Evolutionary conservation across 2,113 vertebrate species (phyloP).

Genomic region (Coreoperca whiteheadi): DNA sequence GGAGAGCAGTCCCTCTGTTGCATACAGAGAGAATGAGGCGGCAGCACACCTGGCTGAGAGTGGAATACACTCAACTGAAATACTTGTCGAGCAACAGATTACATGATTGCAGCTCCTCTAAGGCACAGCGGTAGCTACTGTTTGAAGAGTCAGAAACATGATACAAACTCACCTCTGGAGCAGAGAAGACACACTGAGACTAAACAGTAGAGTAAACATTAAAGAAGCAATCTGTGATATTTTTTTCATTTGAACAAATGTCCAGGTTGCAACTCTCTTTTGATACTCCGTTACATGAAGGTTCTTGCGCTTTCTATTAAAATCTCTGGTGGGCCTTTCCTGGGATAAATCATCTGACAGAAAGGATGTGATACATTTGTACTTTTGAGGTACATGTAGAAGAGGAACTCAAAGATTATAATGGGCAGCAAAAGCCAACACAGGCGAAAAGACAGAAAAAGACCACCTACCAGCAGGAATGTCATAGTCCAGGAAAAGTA

Average conservation of each 20-base stretch:
- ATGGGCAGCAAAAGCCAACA: background rate
- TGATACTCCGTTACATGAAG: background rate
- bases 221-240: conserved; percentile 7
- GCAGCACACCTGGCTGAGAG: conserved; percentile 52
- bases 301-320: background rate
- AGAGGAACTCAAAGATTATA: background rate
- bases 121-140: conserved; percentile 32
- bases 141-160: conserved; percentile 40
- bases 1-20: conserved; percentile 51
- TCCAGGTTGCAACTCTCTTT: background rate
- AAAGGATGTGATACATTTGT: background rate
- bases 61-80: conserved; percentile 44
- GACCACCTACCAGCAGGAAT: background rate
- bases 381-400: background rate
- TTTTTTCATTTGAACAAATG: background rate
- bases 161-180: conserved; percentile 24
- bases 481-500: background rate
- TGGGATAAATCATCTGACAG: background rate
- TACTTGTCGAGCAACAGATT: conserved; percentile 63
- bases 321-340: background rate
- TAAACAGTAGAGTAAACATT: conserved; percentile 16
- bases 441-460: background rate
- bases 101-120: conserved; percentile 44
- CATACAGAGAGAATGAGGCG: conserved; percentile 43
- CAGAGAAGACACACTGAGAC: conserved; percentile 8